These are phyloP conservation scores for Distichodus sexfasciatus DNA, from an alignment of 2,797 vertebrate genomes.

Conservation along the genomic window DNA sequence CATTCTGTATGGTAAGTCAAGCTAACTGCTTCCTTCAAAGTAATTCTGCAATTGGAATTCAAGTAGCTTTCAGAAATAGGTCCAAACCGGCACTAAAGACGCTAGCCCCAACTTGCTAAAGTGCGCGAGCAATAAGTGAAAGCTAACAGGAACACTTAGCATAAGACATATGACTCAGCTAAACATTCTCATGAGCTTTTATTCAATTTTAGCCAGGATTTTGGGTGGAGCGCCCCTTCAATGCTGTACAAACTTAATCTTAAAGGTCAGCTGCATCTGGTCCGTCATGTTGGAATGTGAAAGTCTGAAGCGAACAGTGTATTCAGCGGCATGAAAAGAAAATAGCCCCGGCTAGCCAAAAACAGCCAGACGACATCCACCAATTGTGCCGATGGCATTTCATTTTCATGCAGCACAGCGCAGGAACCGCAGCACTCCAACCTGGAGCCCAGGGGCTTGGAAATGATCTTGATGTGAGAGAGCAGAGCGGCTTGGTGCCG, in stretches of 20 bases:
- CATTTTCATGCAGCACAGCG: conserved; percentile 19
- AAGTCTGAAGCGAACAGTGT: no score
- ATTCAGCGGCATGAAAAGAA: conserved; percentile 22
- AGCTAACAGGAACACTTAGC: no score
- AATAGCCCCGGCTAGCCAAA: not conserved
- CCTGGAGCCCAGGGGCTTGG: conserved; percentile 26
- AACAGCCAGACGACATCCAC: conserved; percentile 26
- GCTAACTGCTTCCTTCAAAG: no score
- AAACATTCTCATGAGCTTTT: no score
- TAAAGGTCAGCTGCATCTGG: conserved; percentile 9
- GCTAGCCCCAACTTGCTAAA: no score
- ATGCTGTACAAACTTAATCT: not conserved
- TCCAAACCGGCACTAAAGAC: no score
- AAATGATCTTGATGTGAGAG: conserved; percentile 55
- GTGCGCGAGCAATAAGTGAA: no score
- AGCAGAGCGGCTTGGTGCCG: conserved; percentile 30
- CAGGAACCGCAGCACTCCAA: not conserved
- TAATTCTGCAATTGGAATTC: no score
- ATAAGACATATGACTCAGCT: no score
- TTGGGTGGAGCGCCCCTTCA: no score
- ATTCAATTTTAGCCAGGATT: no score
- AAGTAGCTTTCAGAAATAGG: no score
- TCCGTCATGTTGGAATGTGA: conserved; percentile 49
- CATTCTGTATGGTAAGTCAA: conserved; percentile 62
- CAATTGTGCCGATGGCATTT: conserved; percentile 40